Evolutionary conservation across 2,113 vertebrate genomes (phyloP), one percentile per base, ranked within the genome.

Genomic region (Leptobrachium leishanense): DNA sequence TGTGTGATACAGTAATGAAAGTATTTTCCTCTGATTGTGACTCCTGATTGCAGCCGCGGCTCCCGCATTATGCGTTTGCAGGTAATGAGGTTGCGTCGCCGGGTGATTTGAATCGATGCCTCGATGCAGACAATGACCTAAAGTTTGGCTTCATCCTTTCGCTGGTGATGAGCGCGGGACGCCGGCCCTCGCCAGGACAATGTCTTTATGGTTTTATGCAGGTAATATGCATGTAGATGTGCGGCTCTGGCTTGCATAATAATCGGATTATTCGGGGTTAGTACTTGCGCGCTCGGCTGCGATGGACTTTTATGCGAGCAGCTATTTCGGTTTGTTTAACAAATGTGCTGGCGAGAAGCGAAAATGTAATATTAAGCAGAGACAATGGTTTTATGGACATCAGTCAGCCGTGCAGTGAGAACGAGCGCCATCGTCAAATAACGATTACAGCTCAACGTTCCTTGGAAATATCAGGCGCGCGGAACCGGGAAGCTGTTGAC

Each of bases 281-380:
- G 12, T 13, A 55, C 55, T 53, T 68, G 74, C 74, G 57, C 67
- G 68, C 63, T 76, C 75, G 20, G 66, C 54, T 62, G 75, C 66
- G 43, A 10, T 69, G 50, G 41, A 53, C 62, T 20, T 41, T 10
- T 6, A 76, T 41, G 50, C 66, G 43, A 62, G n/a, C 5, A 3
- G 53, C 41, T 44, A 40, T n/a, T 76, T 43, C 54, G 55, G 44
- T 62, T 77, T 69, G 66, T 62, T 44, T 62, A 59, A 77, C 67
- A 77, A 77, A 77, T 59, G 44, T 59, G 53, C 41, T 69, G 75
- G 65, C 75, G 65, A 68, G 66, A 12, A 46, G 41, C 53, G 15
- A 77, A 39, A 66, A 15, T 44, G 57, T 69, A 44, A 77, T 69
- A 69, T 77, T 69, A 77, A 57, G 42, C 20, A 44, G 62, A 62